Evolutionary conservation across 30 jellyfish, hydroid and myxozoan species (phyloP), one percentile per base, ranked within the genome.

Genomic region (Nemopilema nomurai): DNA sequence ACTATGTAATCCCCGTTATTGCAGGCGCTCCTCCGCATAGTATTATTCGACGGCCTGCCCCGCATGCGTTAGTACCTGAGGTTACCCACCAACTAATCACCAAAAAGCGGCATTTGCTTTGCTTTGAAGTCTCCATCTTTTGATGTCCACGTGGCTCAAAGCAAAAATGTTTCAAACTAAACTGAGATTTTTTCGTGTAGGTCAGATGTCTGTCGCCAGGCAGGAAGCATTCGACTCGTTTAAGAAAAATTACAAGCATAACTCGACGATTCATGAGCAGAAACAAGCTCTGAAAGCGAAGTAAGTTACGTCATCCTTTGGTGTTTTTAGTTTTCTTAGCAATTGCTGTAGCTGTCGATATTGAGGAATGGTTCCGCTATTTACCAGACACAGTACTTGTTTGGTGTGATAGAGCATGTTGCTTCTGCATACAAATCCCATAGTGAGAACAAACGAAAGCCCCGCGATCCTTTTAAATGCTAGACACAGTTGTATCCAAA

Each of bases 181-280:
- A 51, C 13, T 16, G 41, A 67, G 50, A 23, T 29, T 80, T 20
- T 41, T 51, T 41, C 41, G 4, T 67, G 41, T 52, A 81, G 92
- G 74, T 16, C 81, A 77, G 7, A 87, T 90, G 95, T 94, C 99
- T 53, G 89, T 74, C 19, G 99, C 95, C 0, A 78, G 97, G 86
- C 97, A 94, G 71, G 99, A 94, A 76, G 99, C 99, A 23, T 94
- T 94, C 57, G 96, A 94, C 30, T 68, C 68, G 0, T 94, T 94
- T 83, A 86, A 86, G 67, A 67, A 91, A 66, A 88, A 76, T 31
- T 89, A 89, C 82, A 29, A 41, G 18, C 90, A 89, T 29, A 94
- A 85, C 24, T 76, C 41, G 27, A 63, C 86, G 30, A 86, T 86
- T 41, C 98, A 89, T 21, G 97, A 89, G 29, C 89, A 94, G 64